Conservation (phyloP, 2,888 invertebrate species). For the Tethea ocularis region DNA sequence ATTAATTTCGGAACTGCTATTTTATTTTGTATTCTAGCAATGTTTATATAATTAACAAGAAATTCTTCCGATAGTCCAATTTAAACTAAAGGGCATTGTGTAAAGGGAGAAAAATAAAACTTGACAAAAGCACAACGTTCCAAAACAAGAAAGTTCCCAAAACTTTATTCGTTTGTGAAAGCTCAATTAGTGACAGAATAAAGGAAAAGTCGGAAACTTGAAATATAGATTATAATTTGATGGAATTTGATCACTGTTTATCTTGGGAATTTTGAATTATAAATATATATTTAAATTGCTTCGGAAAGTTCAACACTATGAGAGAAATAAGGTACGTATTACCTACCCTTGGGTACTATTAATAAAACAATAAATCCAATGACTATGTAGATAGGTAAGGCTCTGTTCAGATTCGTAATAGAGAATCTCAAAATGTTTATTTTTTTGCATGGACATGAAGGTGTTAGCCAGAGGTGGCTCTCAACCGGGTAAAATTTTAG, state of each 20-base stretch:
- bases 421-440: too few relatives aligned
- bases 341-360: too few relatives aligned
- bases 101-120: neutral
- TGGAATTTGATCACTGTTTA: neutral
- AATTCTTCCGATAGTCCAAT: neutral
- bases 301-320: neutral
- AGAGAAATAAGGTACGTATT: neutral
- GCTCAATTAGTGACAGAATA: neutral
- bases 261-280: neutral
- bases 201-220: neutral
- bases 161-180: constrained; percentile 1
- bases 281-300: too few relatives aligned
- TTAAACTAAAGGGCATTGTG: neutral
- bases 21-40: neutral
- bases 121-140: constrained; percentile 2
- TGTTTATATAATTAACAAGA: neutral
- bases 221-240: neutral
- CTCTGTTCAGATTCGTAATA: too few relatives aligned
- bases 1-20: neutral
- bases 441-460: too few relatives aligned
- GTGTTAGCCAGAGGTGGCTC: too few relatives aligned
- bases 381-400: too few relatives aligned
- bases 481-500: too few relatives aligned
- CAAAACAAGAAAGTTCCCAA: neutral
- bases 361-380: too few relatives aligned